Base-by-base conservation (phyloP, 2,113 vertebrate species). In the Corapipo altera region DNA sequence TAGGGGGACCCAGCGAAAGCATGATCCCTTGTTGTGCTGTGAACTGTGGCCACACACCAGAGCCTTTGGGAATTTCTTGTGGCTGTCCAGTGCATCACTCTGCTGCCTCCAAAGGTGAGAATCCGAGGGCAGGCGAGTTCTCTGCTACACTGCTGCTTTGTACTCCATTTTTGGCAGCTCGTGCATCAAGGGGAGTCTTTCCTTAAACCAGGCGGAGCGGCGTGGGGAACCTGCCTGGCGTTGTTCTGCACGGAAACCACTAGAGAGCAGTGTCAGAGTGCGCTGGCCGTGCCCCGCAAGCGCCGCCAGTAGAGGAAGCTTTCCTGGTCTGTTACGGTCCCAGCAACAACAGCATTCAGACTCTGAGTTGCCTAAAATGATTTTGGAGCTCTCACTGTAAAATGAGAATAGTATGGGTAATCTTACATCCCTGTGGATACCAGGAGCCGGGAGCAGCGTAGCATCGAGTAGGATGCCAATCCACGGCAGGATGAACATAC, bases 271-370 rank as follows among this genome's bases (percentile, higher is more conserved):
- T 13, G 69, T 79, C 88, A 39, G 76, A 91, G 92, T 33, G 89
- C 39, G 32, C 28, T 19, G 72, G 33, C 57, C 5, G 0, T 15
- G 28, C 24, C 9, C 33, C 0, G 35, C 43, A 0, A 5, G 2
- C 8, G 8, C 9, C 1, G 13, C 2, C 23, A 6, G 3, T 0
- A 0, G 10, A 3, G 1, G 17, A 6, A 37, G 19, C 22, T n/a
- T 12, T 26, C 23, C 48, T 35, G 11, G 3, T 15, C 24, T 6
- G 13, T 8, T 35, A 5, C 2, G 4, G 6, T 21, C 6, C 20
- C 22, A 5, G 3, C 0, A 2, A 14, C 26, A n/a, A 22, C 24
- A 10, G 13, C 32, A 3, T 19, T 23, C 8, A 12, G 15, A 15
- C 5, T 30, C n/a, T 3, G 2, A 4, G 21, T 9, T 8, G 2